Conservation (phyloP, 2,797 vertebrate genomes). For the Chiroxiphia lanceolata region DNA sequence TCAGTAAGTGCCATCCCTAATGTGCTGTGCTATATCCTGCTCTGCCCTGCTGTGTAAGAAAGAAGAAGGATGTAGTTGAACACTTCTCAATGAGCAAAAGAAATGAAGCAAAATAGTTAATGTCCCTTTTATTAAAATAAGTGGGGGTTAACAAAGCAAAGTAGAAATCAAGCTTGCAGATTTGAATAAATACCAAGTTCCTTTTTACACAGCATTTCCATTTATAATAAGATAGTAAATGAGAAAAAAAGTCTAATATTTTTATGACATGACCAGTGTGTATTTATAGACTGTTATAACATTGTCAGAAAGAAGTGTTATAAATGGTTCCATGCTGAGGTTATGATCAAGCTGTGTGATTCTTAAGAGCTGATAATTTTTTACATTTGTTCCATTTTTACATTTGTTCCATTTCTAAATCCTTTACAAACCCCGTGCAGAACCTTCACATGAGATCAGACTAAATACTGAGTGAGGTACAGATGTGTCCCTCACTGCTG, state of each 20-base stretch:
- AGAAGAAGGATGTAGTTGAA: background rate
- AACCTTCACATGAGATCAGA: background rate
- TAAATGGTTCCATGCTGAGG: background rate
- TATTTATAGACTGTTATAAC: background rate
- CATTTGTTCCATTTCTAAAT: background rate
- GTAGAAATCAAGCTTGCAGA: background rate
- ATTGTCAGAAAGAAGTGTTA: background rate
- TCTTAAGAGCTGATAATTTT: background rate
- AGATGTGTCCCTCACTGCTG: background rate
- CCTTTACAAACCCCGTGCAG: background rate
- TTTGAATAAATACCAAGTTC: background rate
- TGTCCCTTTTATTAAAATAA: background rate
- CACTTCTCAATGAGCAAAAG: background rate
- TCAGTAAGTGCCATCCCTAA: background rate
- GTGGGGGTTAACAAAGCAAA: background rate
- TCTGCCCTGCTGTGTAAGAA: background rate
- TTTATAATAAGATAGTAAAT: background rate
- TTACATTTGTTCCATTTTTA: background rate
- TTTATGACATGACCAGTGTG: background rate
- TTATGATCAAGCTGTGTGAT: background rate
- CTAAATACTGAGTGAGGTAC: background rate
- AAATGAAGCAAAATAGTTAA: constrained; percentile 1
- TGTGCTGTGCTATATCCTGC: background rate
- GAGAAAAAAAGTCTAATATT: background rate
- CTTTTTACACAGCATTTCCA: background rate